Percentiles rank a stretch among this genome's conserved stretches.
Evolutionary conservation across 2,888 invertebrate species (phyloP).

Genomic region (Sisyra terminalis): DNA sequence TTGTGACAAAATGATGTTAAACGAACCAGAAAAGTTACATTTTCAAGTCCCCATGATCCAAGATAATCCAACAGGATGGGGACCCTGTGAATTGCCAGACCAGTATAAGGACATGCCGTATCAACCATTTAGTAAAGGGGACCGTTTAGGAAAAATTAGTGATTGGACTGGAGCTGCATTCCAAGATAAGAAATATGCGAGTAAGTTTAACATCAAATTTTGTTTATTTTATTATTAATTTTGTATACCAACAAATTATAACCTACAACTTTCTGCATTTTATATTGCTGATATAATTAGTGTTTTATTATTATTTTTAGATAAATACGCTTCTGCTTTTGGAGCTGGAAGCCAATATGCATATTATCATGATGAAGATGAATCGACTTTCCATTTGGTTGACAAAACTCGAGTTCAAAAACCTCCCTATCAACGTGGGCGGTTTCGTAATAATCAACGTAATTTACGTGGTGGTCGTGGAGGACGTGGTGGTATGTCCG

Average conservation of each 20-base stretch:
- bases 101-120: constrained; percentile 95
- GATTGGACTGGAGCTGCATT: constrained; percentile 94
- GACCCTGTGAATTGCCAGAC: constrained; percentile 86
- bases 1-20: constrained; percentile 17
- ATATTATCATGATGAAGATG: constrained; percentile 98
- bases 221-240: background rate
- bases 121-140: constrained; percentile 97
- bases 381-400: constrained; percentile 94
- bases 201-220: constrained; percentile 50
- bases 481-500: constrained; percentile 48
- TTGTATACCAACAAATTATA: no score
- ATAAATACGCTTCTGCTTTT: constrained; percentile 83
- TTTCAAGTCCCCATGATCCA: constrained; percentile 61
- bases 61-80: constrained; percentile 88
- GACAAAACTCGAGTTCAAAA: constrained; percentile 83
- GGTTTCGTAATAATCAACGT: constrained; percentile 67
- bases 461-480: constrained; percentile 49
- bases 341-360: constrained; percentile 94
- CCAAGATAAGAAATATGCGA: constrained; percentile 86
- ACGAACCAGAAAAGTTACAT: constrained; percentile 28
- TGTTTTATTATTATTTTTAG: constrained; percentile 26
- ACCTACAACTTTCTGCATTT: constrained; percentile 5
- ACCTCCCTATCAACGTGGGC: constrained; percentile 83
- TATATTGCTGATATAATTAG: background rate
- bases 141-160: constrained; percentile 95